Conservation (phyloP, 1,140 invertebrate species). For the Dendrolimus kikuchii region DNA sequence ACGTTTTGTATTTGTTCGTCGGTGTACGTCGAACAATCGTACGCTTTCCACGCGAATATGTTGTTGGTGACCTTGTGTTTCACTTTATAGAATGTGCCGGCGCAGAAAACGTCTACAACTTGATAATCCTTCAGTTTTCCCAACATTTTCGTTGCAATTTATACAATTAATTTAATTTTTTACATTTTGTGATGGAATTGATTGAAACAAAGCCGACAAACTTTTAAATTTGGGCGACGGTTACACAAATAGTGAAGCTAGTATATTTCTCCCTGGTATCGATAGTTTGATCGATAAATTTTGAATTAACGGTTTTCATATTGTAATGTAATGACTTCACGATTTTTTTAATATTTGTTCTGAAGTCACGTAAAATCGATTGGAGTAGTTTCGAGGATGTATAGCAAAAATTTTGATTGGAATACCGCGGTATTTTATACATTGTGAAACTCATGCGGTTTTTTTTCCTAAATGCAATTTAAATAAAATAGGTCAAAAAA, state of each 20-base stretch:
- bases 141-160: conserved; percentile 35
- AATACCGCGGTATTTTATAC: too few species aligned
- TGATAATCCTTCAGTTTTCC: conserved; percentile 65
- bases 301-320: conserved; percentile 3
- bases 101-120: conserved; percentile 62
- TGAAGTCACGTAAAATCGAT: too few species aligned
- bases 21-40: conserved; percentile 54
- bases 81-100: conserved; percentile 65
- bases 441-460: too few species aligned
- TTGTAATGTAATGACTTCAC: background rate
- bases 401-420: too few species aligned
- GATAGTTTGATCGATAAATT: conserved; percentile 8
- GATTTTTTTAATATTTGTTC: background rate
- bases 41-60: conserved; percentile 63
- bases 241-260: conserved; percentile 26
- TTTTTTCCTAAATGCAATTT: too few species aligned
- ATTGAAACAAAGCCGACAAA: conserved; percentile 56
- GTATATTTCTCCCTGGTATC: conserved; percentile 7
- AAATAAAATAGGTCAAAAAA: too few species aligned
- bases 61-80: conserved; percentile 66
- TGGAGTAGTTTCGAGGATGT: too few species aligned
- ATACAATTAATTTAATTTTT: conserved; percentile 22
- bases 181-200: conserved; percentile 56
- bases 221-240: conserved; percentile 48
- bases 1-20: conserved; percentile 58